A percentile compares a stretch with the other conserved stretches of the same genome.
Evolutionary conservation across 1,140 invertebrate genomes (phyloP).

Genomic region (Popillia japonica): DNA sequence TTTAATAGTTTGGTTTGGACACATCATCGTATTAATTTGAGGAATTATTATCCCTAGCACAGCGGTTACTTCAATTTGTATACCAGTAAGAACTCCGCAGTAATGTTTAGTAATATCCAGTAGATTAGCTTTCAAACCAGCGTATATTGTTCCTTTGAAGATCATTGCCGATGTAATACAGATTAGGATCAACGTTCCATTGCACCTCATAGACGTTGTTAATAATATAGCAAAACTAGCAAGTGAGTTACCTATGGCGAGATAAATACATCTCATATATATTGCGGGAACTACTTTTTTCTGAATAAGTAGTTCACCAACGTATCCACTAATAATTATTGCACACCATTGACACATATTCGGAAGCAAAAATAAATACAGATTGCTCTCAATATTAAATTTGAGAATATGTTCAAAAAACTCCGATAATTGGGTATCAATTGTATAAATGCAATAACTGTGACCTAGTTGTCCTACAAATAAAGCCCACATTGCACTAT

Average conservation of each 20-base stretch:
- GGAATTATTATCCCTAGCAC: neutral
- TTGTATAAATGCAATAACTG: neutral
- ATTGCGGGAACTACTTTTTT: neutral
- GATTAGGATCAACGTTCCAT: neutral
- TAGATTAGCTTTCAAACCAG: neutral
- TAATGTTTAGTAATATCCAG: conserved; percentile 25
- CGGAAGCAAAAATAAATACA: neutral
- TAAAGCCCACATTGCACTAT: neutral
- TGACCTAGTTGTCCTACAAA: neutral
- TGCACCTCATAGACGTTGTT: neutral
- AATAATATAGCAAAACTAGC: neutral
- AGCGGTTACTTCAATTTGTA: neutral
- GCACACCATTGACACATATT: neutral
- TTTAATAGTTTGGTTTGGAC: neutral
- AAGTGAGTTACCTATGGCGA: neutral
- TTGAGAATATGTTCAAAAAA: neutral
- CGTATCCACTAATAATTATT: neutral
- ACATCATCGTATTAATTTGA: neutral
- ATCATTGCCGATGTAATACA: neutral
- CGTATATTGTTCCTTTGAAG: neutral
- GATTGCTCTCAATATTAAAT: neutral
- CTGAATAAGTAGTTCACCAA: neutral
- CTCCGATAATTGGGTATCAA: neutral
- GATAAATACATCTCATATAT: neutral
- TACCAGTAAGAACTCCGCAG: neutral